Base-by-base conservation (phyloP, 1,140 invertebrate genomes). In the Drosophila fuyamai region DNA sequence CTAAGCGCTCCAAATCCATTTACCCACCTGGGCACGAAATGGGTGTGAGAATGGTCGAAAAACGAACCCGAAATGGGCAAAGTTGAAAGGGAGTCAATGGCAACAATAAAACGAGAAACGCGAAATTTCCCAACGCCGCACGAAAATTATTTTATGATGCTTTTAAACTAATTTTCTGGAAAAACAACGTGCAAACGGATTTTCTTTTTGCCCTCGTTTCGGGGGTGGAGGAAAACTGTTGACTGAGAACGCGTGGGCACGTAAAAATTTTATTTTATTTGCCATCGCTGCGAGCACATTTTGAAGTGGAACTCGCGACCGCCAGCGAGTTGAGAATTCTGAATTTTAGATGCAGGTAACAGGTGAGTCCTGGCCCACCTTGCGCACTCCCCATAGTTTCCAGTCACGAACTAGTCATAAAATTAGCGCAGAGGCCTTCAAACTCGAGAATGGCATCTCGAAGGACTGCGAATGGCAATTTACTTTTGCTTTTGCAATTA, bases 101-200 rank as follows among this genome's bases (percentile, higher is more conserved):
- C 72, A 63, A 78, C 76, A 86, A 86, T 83, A 86, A 89, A 86
- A 86, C 59, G 66, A 63, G 58, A 61, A 78, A 86, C 44, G 50
- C 50, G 50, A 36, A 62, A 83, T 76, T 65, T 76, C 81, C 61
- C 74, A 68, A 51, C 76, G 54, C 71, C 60, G 46, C 72, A 83
- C 73, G 77, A 84, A 89, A 84, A 88, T 88, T 74, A 89, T 88
- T 88, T 88, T 88, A 88, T 89, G 84, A 89, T 84, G 84, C 84
- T 88, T 88, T 88, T 89, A 88, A 88, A 89, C 80, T 88, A 88
- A 88, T 88, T 88, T 88, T 89, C 76, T 79, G 80, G 84, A 80
- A 85, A 86, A 76, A 77, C 84, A 88, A 66, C 72, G 76, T 77
- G 76, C 61, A 56, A 84, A 73, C 63, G 71, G 57, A 84, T 73